phyloP scores from a whole-genome alignment of 2,797 vertebrate genomes.

The Onychomys leucogaster region DNA sequence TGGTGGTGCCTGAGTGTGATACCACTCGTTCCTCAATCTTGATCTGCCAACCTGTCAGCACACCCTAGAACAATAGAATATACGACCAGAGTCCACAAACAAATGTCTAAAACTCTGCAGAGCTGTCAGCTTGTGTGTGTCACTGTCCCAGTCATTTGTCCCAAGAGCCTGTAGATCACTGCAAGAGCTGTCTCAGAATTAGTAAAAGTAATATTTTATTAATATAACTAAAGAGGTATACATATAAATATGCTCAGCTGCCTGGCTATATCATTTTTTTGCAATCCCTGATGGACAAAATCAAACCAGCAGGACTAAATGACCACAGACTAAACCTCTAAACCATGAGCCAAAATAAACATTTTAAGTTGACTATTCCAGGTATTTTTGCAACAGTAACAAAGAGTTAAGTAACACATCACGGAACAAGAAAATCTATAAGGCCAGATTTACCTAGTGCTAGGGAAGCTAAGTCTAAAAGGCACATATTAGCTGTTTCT shows the following conservation, averaged over 20 bases:
- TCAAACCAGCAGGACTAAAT: background rate
- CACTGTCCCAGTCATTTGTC: background rate
- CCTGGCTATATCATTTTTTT: background rate
- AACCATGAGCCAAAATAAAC: background rate
- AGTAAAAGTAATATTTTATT: conserved; percentile 19
- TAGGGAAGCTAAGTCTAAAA: background rate
- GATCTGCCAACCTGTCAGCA: background rate
- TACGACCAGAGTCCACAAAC: background rate
- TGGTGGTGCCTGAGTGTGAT: background rate
- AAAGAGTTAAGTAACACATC: background rate
- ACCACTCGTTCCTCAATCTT: background rate
- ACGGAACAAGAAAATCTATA: background rate
- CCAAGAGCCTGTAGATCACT: background rate
- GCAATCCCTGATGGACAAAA: background rate
- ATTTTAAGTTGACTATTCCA: background rate
- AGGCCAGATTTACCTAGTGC: background rate
- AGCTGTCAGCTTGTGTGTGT: background rate
- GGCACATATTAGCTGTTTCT: background rate
- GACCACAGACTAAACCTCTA: background rate
- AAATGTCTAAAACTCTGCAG: background rate
- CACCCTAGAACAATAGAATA: background rate
- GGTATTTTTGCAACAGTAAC: background rate
- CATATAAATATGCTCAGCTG: background rate
- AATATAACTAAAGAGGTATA: conserved; percentile 23
- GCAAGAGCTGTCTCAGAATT: background rate